A percentile compares a stretch with the other conserved stretches of the same genome.
These are phyloP conservation scores for Ctenomys sociabilis DNA, from an alignment of 2,113 vertebrate genomes.

Conservation along the genomic window DNA sequence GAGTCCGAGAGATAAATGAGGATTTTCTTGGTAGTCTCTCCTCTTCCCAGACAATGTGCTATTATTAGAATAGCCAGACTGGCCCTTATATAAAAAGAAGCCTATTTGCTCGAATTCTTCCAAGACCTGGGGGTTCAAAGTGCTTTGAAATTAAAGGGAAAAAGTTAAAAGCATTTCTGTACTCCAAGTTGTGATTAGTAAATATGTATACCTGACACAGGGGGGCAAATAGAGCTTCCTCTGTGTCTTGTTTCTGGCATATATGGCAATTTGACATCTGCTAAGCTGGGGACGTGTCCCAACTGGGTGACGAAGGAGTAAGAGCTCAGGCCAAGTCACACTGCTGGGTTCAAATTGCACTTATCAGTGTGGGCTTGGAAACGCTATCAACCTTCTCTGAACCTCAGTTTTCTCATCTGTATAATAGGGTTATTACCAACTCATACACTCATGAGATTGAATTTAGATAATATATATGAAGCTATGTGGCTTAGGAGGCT, in stretches of 20 bases:
- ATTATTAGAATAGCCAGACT: conserved; percentile 61
- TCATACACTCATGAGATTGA: neutral
- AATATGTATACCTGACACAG: neutral
- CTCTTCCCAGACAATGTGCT: conserved; percentile 36
- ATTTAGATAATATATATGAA: neutral
- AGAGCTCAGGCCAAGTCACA: neutral
- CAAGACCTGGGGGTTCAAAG: neutral
- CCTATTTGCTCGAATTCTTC: conserved; percentile 31
- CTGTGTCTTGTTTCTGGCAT: neutral
- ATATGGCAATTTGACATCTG: neutral
- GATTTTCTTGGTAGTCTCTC: conserved; percentile 48
- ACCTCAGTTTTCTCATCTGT: conserved; percentile 51
- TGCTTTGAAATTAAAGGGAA: conserved; percentile 1
- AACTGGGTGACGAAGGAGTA: neutral
- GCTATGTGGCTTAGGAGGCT: neutral
- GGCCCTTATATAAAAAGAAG: neutral
- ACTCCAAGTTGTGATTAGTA: neutral
- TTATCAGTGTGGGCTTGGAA: neutral
- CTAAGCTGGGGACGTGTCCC: neutral
- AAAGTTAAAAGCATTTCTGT: neutral
- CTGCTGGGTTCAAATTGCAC: neutral
- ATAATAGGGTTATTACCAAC: neutral
- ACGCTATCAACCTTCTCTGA: neutral
- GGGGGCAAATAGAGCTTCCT: neutral
- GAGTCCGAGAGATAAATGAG: conserved; percentile 53